Evolutionary conservation across 2,888 invertebrate species (phyloP).

Genomic region (Mayetiola destructor): DNA sequence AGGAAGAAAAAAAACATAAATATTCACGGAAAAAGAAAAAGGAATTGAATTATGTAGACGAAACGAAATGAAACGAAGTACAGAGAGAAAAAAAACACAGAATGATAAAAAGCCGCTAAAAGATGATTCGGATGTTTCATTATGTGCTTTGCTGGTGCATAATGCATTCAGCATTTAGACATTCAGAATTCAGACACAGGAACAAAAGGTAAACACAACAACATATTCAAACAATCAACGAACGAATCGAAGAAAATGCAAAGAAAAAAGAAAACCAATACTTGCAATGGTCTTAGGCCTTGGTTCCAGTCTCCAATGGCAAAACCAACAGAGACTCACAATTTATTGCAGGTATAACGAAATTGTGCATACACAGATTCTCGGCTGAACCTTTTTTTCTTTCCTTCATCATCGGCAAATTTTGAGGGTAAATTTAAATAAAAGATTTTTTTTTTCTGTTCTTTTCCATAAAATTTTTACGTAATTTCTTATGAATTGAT

Average conservation of each 20-base stretch:
- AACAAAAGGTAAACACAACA: neutral
- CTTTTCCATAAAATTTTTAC: too few species aligned
- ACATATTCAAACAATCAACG: neutral
- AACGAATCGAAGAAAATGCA: neutral
- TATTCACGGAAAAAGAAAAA: neutral
- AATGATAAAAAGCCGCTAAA: neutral
- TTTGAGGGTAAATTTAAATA: conserved; percentile 10
- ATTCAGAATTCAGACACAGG: neutral
- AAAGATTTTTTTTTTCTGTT: neutral
- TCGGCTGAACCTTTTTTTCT: neutral
- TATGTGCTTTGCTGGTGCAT: conserved; percentile 5
- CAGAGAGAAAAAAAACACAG: neutral
- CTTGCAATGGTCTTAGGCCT: too few species aligned
- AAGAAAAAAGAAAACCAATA: neutral
- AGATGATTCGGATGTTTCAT: conserved; percentile 7
- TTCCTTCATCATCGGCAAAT: neutral
- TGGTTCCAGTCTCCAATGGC: too few species aligned
- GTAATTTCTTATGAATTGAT: too few species aligned
- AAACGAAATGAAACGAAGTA: neutral
- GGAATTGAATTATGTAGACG: neutral
- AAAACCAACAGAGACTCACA: too few species aligned
- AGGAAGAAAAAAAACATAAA: neutral
- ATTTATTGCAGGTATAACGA: conserved; percentile 7
- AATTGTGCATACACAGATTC: neutral
- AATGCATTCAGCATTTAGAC: too few species aligned